Evolutionary conservation across 2,888 invertebrate species (phyloP).

Genomic region (Drosophila sordidula): DNA sequence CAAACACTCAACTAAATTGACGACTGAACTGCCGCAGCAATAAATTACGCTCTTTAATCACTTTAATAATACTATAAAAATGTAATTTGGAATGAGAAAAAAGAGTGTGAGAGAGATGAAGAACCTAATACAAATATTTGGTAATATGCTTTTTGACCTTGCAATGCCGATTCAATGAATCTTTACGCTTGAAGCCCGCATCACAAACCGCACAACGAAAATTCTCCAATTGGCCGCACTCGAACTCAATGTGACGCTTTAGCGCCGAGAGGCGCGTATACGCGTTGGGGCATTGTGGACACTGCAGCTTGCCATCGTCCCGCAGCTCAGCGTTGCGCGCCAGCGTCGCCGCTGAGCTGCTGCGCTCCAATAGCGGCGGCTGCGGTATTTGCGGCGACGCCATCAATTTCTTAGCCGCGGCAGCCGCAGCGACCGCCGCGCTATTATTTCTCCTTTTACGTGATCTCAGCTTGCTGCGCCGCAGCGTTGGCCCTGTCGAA

Average conservation of each 20-base stretch:
- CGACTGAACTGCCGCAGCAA: neutral
- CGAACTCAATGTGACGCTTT: conserved; percentile 74
- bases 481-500: conserved; percentile 31
- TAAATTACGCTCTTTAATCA: conserved; percentile 34
- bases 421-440: conserved; percentile 2
- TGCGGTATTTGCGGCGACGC: conserved; percentile 10
- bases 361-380: conserved; percentile 40
- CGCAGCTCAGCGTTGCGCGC: conserved; percentile 65
- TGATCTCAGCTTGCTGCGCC: conserved; percentile 61
- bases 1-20: conserved; percentile 19
- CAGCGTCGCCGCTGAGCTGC: conserved; percentile 64
- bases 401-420: conserved; percentile 20
- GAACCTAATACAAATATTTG: conserved; percentile 71
- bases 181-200: conserved; percentile 75
- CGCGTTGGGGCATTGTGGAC: conserved; percentile 69
- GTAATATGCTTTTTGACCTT: conserved; percentile 69
- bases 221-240: conserved; percentile 70
- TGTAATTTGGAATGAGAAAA: conserved; percentile 6
- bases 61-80: conserved; percentile 33
- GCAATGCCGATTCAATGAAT: conserved; percentile 71
- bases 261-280: conserved; percentile 71
- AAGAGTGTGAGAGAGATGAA: neutral
- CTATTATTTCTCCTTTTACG: conserved; percentile 52
- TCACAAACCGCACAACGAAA: conserved; percentile 68
- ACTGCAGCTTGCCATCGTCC: conserved; percentile 70